phyloP scores from a whole-genome alignment of 1,140 invertebrate species.

The Laupala kohalensis region DNA sequence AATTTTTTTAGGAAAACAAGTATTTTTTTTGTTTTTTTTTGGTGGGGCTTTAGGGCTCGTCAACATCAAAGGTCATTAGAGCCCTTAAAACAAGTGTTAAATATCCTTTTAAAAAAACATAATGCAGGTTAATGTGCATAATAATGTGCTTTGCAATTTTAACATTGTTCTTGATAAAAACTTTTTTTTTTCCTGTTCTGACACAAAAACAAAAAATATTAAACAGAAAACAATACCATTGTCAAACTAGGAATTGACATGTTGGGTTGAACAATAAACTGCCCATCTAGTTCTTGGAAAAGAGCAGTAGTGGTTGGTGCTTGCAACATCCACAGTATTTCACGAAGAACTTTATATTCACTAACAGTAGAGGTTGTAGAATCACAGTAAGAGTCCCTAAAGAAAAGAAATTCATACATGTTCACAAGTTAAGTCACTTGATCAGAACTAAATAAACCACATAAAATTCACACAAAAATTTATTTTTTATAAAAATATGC shows the following conservation, averaged over 20 bases:
- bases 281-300: constrained; percentile 22
- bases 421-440: neutral
- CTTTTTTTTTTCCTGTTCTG: neutral
- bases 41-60: no score
- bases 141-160: no score
- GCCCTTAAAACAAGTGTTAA: no score
- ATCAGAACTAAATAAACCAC: no score
- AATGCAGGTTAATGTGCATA: no score
- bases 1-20: no score
- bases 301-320: constrained; percentile 23
- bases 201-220: neutral
- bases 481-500: no score
- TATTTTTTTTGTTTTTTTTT: no score
- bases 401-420: neutral
- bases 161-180: no score
- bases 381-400: neutral
- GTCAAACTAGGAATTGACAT: constrained; percentile 31
- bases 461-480: no score
- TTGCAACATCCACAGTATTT: constrained; percentile 32
- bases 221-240: constrained; percentile 20
- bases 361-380: constrained; percentile 22
- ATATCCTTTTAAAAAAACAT: no score
- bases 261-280: constrained; percentile 23
- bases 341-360: constrained; percentile 29
- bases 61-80: no score